Evolutionary conservation across 2,888 invertebrate species (phyloP).

Genomic region (Baccha elongata): DNA sequence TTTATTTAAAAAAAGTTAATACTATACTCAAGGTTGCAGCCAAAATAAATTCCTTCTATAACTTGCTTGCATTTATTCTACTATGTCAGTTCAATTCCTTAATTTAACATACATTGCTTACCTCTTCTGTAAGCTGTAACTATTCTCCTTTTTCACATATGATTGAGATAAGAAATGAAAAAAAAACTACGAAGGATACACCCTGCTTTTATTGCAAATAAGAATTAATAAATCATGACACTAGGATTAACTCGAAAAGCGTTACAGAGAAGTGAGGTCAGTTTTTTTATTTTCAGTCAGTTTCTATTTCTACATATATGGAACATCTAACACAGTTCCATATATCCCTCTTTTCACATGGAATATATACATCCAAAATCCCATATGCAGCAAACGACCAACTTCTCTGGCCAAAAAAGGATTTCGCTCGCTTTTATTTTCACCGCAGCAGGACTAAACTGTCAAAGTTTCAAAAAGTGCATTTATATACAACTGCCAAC

Average conservation of each 20-base stretch:
- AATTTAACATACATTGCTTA: too few relatives aligned
- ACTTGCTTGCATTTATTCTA: too few relatives aligned
- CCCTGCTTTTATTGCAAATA: conserved; percentile 42
- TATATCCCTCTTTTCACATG: conserved; percentile 24
- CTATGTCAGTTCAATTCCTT: too few relatives aligned
- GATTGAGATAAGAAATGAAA: neutral
- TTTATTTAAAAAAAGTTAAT: too few relatives aligned
- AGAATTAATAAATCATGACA: conserved; percentile 69
- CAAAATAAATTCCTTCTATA: too few relatives aligned
- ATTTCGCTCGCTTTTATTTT: conserved; percentile 67
- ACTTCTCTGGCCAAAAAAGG: conserved; percentile 40
- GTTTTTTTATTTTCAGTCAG: conserved; percentile 36
- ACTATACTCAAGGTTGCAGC: too few relatives aligned
- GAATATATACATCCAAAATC: conserved; percentile 43
- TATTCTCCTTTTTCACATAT: too few relatives aligned
- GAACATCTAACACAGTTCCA: conserved; percentile 4
- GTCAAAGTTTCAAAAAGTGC: conserved; percentile 74
- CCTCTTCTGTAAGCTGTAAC: too few relatives aligned
- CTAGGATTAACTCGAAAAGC: neutral
- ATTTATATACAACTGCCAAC: conserved; percentile 73
- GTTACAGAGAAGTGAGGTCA: neutral
- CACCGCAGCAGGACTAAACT: conserved; percentile 73
- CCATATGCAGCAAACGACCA: conserved; percentile 60
- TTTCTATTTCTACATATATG: neutral
- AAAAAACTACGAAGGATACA: conserved; percentile 2